Evolutionary conservation across 64 coral and sea anemone genomes (phyloP).

Genomic region (Dendronephthya gigantea): DNA sequence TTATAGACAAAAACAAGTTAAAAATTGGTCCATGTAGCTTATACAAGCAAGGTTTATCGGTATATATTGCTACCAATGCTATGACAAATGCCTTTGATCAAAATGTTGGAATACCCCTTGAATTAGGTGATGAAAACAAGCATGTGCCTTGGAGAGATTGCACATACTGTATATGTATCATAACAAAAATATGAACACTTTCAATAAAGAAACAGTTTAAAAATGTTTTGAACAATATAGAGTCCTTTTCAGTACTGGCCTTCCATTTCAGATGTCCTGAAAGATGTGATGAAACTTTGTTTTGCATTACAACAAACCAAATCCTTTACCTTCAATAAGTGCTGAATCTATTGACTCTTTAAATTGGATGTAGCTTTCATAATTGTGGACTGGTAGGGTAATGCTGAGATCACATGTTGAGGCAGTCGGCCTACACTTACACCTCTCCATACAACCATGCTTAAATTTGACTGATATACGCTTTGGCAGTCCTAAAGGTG

Average conservation of each 20-base stretch:
- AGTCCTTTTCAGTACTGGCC: background rate
- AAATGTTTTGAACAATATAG: background rate
- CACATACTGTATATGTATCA: no score
- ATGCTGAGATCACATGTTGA: slow-evolving; percentile 61
- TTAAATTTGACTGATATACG: slow-evolving; percentile 41
- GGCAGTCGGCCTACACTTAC: slow-evolving; percentile 51
- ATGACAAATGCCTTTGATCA: no score
- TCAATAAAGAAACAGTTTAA: background rate
- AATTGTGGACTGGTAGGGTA: slow-evolving; percentile 33
- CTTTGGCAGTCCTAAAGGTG: slow-evolving; percentile 36
- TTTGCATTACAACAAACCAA: slow-evolving; percentile 41
- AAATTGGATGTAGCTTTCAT: slow-evolving; percentile 17
- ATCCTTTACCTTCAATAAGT: slow-evolving; percentile 46
- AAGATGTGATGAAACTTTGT: background rate
- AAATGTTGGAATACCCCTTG: no score
- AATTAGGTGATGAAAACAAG: no score
- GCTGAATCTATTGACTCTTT: slow-evolving; percentile 45
- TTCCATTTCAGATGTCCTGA: background rate
- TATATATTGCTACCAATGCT: no score
- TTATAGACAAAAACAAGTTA: no score
- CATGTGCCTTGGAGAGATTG: no score
- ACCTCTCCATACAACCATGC: slow-evolving; percentile 35
- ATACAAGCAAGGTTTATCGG: no score
- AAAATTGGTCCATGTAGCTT: no score
- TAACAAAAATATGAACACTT: background rate